phyloP scores from a whole-genome alignment of 2,888 invertebrate genomes.

The Lasioglossum lativentre region DNA sequence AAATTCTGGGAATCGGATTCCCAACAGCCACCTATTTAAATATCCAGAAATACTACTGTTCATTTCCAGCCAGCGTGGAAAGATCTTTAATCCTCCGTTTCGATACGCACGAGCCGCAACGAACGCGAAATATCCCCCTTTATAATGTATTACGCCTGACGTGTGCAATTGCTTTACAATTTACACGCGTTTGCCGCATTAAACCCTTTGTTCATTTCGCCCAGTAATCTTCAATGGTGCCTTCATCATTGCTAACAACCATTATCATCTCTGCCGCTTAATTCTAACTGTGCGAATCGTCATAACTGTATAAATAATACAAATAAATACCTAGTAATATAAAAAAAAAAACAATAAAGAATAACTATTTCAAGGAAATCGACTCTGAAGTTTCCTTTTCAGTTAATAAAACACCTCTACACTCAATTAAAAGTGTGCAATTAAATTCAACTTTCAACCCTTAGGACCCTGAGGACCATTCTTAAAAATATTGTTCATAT shows the following conservation, averaged over 20 bases:
- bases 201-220: background rate
- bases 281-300: background rate
- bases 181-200: background rate
- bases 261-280: background rate
- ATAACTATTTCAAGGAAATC: no score
- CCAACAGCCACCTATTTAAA: background rate
- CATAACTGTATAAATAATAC: background rate
- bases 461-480: no score
- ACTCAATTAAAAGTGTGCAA: no score
- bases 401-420: no score
- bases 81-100: background rate
- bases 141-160: background rate
- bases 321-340: no score
- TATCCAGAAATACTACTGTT: slow-evolving; percentile 2
- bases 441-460: no score
- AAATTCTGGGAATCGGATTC: no score
- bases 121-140: slow-evolving; percentile 1
- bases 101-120: background rate
- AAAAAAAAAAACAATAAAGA: background rate
- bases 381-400: no score
- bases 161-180: background rate
- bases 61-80: background rate
- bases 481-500: no score
- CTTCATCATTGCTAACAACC: background rate
- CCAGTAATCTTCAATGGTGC: slow-evolving; percentile 6